A percentile compares a stretch with the other conserved stretches of the same genome.
phyloP scores from a whole-genome alignment of 2,888 invertebrate genomes.

The Leptinotarsa rubiginosa region DNA sequence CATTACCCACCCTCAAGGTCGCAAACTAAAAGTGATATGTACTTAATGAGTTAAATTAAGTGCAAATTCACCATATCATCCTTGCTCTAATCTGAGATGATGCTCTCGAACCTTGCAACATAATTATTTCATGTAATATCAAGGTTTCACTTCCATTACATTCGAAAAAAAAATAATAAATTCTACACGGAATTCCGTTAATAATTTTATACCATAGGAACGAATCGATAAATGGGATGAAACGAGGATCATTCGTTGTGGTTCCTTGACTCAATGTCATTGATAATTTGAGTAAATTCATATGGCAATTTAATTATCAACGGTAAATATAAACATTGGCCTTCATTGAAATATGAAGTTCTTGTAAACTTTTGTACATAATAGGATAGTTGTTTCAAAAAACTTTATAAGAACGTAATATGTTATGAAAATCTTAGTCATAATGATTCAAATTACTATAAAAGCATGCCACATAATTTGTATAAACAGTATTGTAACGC shows the following conservation, averaged over 20 bases:
- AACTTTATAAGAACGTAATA: no score
- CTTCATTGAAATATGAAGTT: no score
- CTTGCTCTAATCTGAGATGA: conserved; percentile 46
- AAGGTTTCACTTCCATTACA: conserved; percentile 24
- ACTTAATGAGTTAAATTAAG: conserved; percentile 38
- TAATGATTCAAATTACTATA: no score
- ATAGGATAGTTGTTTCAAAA: no score
- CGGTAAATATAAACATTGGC: not conserved
- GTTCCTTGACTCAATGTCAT: conserved; percentile 3
- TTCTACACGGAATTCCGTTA: conserved; percentile 7
- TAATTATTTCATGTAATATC: conserved; percentile 29
- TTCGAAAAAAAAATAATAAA: not conserved
- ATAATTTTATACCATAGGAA: not conserved
- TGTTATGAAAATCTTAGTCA: no score
- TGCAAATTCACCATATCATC: conserved; percentile 39
- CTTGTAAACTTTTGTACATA: no score
- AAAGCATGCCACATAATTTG: no score
- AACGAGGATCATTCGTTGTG: not conserved
- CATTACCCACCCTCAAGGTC: conserved; percentile 38
- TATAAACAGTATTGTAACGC: no score
- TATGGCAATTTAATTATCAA: not conserved
- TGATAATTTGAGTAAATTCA: not conserved
- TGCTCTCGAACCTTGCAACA: conserved; percentile 33
- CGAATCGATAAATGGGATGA: conserved; percentile 15
- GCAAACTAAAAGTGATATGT: conserved; percentile 32